These are phyloP conservation scores for Megalops cyprinoides DNA, from an alignment of 2,797 vertebrate genomes.

Conservation along the genomic window DNA sequence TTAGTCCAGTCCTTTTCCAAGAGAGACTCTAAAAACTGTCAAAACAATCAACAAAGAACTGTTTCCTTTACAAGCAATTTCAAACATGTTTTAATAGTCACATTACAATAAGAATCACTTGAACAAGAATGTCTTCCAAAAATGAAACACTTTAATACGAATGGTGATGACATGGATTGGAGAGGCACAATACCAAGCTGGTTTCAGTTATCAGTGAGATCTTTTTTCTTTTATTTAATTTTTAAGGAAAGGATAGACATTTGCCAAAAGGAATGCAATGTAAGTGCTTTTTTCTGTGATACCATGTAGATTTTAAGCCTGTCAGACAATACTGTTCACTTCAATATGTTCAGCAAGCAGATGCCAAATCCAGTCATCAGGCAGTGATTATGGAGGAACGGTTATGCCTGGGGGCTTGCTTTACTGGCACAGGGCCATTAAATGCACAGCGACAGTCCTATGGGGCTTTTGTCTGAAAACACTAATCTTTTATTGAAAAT, in stretches of 20 bases:
- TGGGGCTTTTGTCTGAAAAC: neutral
- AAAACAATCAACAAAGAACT: neutral
- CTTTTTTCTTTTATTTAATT: conserved; percentile 1
- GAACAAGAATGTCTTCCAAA: neutral
- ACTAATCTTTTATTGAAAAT: neutral
- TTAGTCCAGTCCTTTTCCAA: conserved; percentile 55
- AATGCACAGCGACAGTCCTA: neutral
- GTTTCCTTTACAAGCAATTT: neutral
- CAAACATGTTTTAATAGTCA: neutral
- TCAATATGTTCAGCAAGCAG: neutral
- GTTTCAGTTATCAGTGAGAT: conserved; percentile 1
- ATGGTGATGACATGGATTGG: too few species aligned
- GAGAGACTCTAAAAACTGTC: conserved; percentile 7
- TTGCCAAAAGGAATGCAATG: neutral
- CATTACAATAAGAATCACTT: neutral
- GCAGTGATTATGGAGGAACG: conserved; percentile 2
- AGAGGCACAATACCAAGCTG: neutral
- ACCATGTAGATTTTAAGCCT: conserved; percentile 1
- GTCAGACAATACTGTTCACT: neutral
- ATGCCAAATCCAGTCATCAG: conserved; percentile 18
- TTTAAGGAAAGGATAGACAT: neutral
- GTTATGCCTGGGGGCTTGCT: conserved; percentile 27
- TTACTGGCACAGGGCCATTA: conserved; percentile 17
- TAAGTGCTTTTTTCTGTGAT: neutral
- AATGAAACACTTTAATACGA: neutral